Evolutionary conservation across 35 echinoderm and acorn worm species (phyloP).

Genomic region (Apostichopus parvimensis): DNA sequence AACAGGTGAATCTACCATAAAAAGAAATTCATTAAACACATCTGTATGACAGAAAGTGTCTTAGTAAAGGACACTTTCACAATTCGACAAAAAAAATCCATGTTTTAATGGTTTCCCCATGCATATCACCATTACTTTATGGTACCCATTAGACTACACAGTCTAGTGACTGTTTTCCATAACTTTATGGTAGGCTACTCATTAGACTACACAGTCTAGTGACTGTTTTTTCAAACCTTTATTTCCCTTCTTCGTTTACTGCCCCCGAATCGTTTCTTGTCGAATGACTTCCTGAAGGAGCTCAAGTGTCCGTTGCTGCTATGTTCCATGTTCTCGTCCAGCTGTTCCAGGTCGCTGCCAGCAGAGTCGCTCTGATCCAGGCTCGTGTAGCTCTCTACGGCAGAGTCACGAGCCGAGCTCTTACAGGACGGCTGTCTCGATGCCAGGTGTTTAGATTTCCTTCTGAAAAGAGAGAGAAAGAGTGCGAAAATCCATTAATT

Average conservation of each 20-base stretch:
- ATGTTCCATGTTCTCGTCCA: constrained; percentile 34
- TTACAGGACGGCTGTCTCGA: constrained; percentile 54
- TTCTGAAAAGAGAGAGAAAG: constrained; percentile 29
- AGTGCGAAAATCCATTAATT: not conserved
- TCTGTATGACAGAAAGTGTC: too few species aligned
- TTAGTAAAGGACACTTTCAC: too few species aligned
- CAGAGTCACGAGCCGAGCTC: constrained; percentile 62
- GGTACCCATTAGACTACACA: too few species aligned
- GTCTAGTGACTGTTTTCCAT: too few species aligned
- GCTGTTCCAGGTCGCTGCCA: constrained; percentile 57
- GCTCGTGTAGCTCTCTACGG: constrained; percentile 48
- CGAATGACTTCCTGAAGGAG: constrained; percentile 76
- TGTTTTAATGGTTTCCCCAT: too few species aligned
- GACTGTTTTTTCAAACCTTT: not conserved
- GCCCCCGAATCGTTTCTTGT: constrained; percentile 22
- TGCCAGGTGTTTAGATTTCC: constrained; percentile 58
- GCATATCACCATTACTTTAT: too few species aligned
- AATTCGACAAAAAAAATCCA: too few species aligned
- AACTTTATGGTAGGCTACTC: too few species aligned
- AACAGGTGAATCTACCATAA: too few species aligned
- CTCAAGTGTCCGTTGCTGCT: constrained; percentile 38
- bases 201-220: too few species aligned
- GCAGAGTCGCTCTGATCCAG: constrained; percentile 68
- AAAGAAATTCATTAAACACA: too few species aligned
- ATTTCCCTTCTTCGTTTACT: constrained; percentile 56